Base-by-base conservation (phyloP, 2,113 vertebrate genomes). In the Gnathonemus longibarbis region DNA sequence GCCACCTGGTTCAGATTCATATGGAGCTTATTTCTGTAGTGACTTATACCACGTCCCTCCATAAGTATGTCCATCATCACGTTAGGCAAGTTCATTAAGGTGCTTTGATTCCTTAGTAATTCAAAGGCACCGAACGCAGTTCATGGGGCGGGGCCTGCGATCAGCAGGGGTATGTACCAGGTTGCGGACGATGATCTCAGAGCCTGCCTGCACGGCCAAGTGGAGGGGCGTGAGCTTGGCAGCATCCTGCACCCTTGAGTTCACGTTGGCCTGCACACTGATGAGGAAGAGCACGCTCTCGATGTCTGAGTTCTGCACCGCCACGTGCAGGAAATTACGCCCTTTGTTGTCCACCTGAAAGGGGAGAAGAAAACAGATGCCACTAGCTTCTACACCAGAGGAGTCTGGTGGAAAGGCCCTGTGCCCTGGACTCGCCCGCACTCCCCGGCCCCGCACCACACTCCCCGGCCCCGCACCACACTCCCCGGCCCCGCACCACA, bases 201-300 rank as follows among this genome's bases (percentile, higher is more conserved):
- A 99, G 88, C 98, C 98, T 0, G 98, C 98, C 91, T 99, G 98
- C 17, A 99, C 98, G 0, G 98, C 97, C 74, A 99, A 95, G 94
- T 99, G 98, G 21, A 99, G 95, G 0, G 98, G 98, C 0, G 97
- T 99, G 42, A 98, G 96, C 70, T 99, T 99, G 93, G 98, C 97
- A 49, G 97, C 96, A 42, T 99, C 98, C 94, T 99, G 98, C 21
- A 98, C 97, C 70, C 98, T 95, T 13, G 98, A 99, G 94, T 99
- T 99, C 21, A 99, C 98, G 0, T 99, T 99, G 2, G 98, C 98
- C 93, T 99, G 97, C 45, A 99, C 98, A 0, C 98, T 99, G 92
- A 99, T 99, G 88, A 99, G 96, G 96, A 99, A 99, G 48, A 99
- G 95, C 89, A 99, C 98, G 0, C 98, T 99, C 95, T 99, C 98